Base-by-base conservation (phyloP, 2,797 vertebrate genomes). In the Anas acuta region DNA sequence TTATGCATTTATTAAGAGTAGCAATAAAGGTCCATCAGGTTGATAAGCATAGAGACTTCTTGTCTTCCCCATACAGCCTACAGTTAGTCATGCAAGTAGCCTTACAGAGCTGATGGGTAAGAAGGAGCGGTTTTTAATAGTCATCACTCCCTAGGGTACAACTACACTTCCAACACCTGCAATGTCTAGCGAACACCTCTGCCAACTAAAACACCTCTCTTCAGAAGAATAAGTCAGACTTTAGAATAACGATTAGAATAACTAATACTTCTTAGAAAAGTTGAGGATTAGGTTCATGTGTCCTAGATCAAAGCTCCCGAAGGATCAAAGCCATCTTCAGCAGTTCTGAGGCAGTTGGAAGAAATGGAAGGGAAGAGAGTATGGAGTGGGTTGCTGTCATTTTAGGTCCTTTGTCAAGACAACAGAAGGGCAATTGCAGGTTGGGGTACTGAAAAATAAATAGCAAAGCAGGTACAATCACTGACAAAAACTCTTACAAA, bases 101-200 rank as follows among this genome's bases (percentile, higher is more conserved):
- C 53, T 47, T 75, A 9, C 10, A 30, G 49, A 79, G n/a, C 76
- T 23, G 35, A 30, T 41, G 79, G 76, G 41, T 39, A 67, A 71
- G 58, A 47, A 77, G 80, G 58, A 95, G 60, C 10, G 4, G 37
- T 87, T 83, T 79, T 53, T 26, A 71, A 57, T 51, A 64, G n/a
- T 22, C 70, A 60, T 81, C 53, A 5, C 39, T 92, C 65, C 87
- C 85, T 66, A 0, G 5, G 45, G 87, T n/a, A 32, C 84, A 89
- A 10, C 82, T 81, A 70, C 37, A 62, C 82, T 84, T 88, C 67
- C 89, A 94, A 53, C 76, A 91, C 76, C 89, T 94, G 84, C 73
- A 53, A 10, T 9, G 77, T 60, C 84, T 87, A 79, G 39, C 13
- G 69, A 88, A 57, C n/a, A 7, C 21, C 64, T 76, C 89, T 91